Evolutionary conservation across 2,888 invertebrate species (phyloP).

Genomic region (Chouioia cunea): DNA sequence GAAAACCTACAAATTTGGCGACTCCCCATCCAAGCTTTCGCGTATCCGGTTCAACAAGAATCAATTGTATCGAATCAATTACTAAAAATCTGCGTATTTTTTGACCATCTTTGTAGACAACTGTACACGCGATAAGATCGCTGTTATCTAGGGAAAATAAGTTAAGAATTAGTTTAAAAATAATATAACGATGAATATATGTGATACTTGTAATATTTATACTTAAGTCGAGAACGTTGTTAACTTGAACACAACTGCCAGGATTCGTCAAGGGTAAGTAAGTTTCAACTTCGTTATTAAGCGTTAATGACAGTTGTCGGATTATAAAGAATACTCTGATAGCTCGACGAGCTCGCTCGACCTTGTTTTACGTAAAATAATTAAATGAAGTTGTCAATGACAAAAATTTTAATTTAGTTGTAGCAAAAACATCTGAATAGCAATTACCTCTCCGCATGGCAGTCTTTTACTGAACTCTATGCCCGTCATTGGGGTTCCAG

Average conservation of each 20-base stretch:
- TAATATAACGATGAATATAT: neutral
- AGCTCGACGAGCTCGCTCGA: slow-evolving; percentile 87
- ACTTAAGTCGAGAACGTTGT: slow-evolving; percentile 97
- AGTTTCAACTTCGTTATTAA: slow-evolving; percentile 86
- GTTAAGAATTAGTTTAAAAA: neutral
- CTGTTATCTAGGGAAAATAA: slow-evolving; percentile 85
- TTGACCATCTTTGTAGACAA: slow-evolving; percentile 89
- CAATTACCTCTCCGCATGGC: slow-evolving; percentile 93
- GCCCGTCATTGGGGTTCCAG: slow-evolving; percentile 95
- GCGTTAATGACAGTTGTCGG: slow-evolving; percentile 82
- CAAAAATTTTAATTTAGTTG: neutral
- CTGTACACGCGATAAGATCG: slow-evolving; percentile 96
- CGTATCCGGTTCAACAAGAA: slow-evolving; percentile 96
- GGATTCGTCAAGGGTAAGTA: slow-evolving; percentile 92
- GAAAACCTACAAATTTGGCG: slow-evolving; percentile 94
- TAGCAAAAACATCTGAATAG: neutral
- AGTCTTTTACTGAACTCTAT: slow-evolving; percentile 93
- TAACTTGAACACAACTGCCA: slow-evolving; percentile 89
- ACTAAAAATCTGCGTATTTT: slow-evolving; percentile 95
- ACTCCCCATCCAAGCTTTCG: slow-evolving; percentile 97
- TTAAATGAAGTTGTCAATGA: slow-evolving; percentile 9
- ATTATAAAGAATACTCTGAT: slow-evolving; percentile 94
- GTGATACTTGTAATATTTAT: slow-evolving; percentile 51
- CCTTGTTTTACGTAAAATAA: slow-evolving; percentile 69
- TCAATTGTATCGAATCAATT: slow-evolving; percentile 94